Base-by-base conservation (phyloP, 2,113 vertebrate genomes). In the Hymenochirus boettgeri region DNA sequence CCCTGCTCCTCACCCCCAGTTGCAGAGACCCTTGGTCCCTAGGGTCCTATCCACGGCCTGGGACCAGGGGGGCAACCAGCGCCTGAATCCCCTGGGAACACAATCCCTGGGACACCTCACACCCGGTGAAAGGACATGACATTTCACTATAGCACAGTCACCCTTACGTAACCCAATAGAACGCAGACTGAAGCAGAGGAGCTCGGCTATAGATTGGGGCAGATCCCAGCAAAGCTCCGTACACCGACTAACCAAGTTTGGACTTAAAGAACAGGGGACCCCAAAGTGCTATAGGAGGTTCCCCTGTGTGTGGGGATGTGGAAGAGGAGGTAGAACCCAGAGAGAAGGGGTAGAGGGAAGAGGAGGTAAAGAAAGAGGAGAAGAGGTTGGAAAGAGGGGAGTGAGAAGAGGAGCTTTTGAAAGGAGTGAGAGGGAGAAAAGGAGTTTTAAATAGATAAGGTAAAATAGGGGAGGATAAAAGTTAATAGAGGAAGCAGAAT, bases 11-110 rank as follows among this genome's bases (percentile, higher is more conserved):
- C 95, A 96, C 52, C 95, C 94, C 29, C 81, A 90, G 78, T 89
- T 98, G 70, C 96, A 97, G 89, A 88, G 95, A 85, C 95, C 96
- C 27, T 86, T 98, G 57, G 96, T 98, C 77, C 96, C 96, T 54
- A 87, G 96, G 47, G 96, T 98, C 92, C 98, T 76, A 96, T 99
- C 78, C 95, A 98, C 65, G 96, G 96, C 73, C 86, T 99, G 42
- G 96, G 95, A 19, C 93, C 95, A 1, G 91, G 94, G 70, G 96
- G 93, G 47, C 96, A 99, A 76, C 93, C 95, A 48, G 91, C 92
- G 23, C 87, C 97, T 73, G 97, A 96, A 62, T 94, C 96, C 37
- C 71, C 98, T 74, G 84, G 89, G 70, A 94, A 84, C 82, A 83
- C 91, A 39, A 88, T 96, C 81, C 75, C 90, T 50, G 95, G 94